Base-by-base conservation (phyloP, 2,797 vertebrate species). In the Gephyroberyx darwinii region DNA sequence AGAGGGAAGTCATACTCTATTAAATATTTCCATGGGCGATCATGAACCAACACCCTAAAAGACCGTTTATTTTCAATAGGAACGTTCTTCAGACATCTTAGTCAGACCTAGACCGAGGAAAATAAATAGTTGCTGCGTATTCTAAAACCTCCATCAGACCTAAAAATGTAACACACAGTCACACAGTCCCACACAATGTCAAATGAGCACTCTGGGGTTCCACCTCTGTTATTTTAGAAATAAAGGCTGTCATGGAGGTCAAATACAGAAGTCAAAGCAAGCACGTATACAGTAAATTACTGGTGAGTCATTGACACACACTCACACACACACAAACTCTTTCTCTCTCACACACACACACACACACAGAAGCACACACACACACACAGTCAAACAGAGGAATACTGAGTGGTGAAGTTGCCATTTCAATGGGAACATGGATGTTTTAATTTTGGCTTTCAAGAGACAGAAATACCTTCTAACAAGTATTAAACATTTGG, bases 161-260 rank as follows among this genome's bases (percentile, higher is more conserved):
- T 64, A 58, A 75, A 73, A 86, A 81, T 81, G 30, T 74, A 88
- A 79, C 77, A 74, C 69, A 75, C n/a, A n/a, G n/a, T 79, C 71
- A 71, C 14, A 59, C 62, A 71, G 54, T 66, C 74, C 88, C 67
- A 76, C 81, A 74, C 69, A 4, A 61, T 61, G 35, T 64, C 26
- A 80, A 90, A 90, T 89, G 74, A 87, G 80, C 67, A 86, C 77
- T 58, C 85, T 80, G 37, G 69, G 31, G 12, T 69, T 80, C 57
- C 75, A 55, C 9, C 41, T 72, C 80, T 88, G 83, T 89, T 90
- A 87, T 86, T 92, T 88, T 80, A 48, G 43, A 88, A 87, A 87
- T 63, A 89, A 75, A 80, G 77, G 74, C 84, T 70, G 77, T 86
- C 76, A 65, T 69, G 84, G 80, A 89, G 87, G 85, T 88, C 84